Conservation (phyloP, 2,888 invertebrate genomes). For the Papilio elwesi region DNA sequence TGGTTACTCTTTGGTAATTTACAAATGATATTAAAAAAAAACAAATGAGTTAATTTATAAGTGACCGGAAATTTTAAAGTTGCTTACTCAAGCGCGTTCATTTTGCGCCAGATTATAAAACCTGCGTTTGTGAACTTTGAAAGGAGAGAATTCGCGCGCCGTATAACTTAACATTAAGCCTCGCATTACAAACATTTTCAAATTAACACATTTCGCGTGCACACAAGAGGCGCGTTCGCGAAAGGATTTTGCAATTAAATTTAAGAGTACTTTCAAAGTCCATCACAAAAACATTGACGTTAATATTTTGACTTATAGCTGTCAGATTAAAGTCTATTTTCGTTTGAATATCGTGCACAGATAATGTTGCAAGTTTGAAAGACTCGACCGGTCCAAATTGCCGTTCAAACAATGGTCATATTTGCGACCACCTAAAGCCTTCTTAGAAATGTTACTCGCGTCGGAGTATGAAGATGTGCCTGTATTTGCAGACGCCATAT, state of each 20-base stretch:
- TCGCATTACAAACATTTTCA: constrained; percentile 61
- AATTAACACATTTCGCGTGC: constrained; percentile 77
- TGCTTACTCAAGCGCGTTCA: constrained; percentile 30
- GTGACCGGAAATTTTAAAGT: constrained; percentile 2
- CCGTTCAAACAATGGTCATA: constrained; percentile 73
- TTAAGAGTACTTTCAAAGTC: constrained; percentile 55
- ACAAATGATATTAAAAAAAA: no score
- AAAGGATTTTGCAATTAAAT: constrained; percentile 73
- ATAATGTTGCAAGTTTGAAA: constrained; percentile 54
- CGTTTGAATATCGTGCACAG: constrained; percentile 26
- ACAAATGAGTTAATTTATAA: background rate
- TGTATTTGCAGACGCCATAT: constrained; percentile 58
- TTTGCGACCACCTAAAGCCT: constrained; percentile 81
- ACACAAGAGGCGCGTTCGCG: constrained; percentile 62
- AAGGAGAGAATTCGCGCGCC: constrained; percentile 66
- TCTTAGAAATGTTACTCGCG: constrained; percentile 60
- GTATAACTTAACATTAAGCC: constrained; percentile 67
- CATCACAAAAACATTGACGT: constrained; percentile 37
- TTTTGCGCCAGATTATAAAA: constrained; percentile 46
- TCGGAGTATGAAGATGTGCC: constrained; percentile 49
- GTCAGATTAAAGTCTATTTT: constrained; percentile 49
- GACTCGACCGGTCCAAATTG: constrained; percentile 69
- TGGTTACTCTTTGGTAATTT: no score
- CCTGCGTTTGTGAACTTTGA: constrained; percentile 49
- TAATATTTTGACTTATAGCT: constrained; percentile 40